Evolutionary conservation across 2,797 vertebrate genomes (phyloP), one percentile per base, ranked within the genome.

Genomic region (Xenopus petersii): DNA sequence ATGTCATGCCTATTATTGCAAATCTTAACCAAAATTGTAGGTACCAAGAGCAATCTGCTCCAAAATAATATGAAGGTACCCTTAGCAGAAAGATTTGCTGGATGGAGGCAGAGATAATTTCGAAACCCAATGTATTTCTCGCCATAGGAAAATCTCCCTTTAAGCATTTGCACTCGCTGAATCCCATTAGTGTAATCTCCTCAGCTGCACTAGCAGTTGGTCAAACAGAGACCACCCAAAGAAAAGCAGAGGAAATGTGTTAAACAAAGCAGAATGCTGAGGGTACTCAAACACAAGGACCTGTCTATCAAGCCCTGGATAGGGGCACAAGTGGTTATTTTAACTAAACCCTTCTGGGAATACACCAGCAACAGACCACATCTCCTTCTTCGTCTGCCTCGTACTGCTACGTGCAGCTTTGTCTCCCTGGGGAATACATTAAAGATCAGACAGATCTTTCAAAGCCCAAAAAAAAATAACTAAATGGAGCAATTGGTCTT

Each of bases 201-300:
- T 70, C 55, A 70, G n/a, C 17, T 55, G 71, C 26, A 17, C 62
- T 47, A 73, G 21, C 62, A 47, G 46, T 70, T 70, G 68, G 55
- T 60, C 16, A 60, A 17, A 12, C n/a, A 24, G 58, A 60, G 62
- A 73, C 71, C 71, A 73, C 71, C 71, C 71, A 73, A 55, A 73
- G 17, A 13, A 70, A 46, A 21, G 36, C 8, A 60, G 68, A 70
- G 55, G 68, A 70, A 60, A 33, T 48, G 17, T 70, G 33, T 47
- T 24, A 46, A 46, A 60, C 55, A 46, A 60, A 60, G 12, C 17
- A 47, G 68, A 60, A 9, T 21, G 33, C n/a, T 70, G 16, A 36
- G 15, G 68, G 16, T 24, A 60, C 55, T 36, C 68, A 26, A 58
- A 69, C 67, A 69, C 26, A 67, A 56, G 67, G 54, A 15, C 24